Percentiles rank a stretch among this genome's conserved stretches.
These are phyloP conservation scores for Aphaenogaster floridana DNA, from an alignment of 1,140 invertebrate species.

Conservation along the genomic window DNA sequence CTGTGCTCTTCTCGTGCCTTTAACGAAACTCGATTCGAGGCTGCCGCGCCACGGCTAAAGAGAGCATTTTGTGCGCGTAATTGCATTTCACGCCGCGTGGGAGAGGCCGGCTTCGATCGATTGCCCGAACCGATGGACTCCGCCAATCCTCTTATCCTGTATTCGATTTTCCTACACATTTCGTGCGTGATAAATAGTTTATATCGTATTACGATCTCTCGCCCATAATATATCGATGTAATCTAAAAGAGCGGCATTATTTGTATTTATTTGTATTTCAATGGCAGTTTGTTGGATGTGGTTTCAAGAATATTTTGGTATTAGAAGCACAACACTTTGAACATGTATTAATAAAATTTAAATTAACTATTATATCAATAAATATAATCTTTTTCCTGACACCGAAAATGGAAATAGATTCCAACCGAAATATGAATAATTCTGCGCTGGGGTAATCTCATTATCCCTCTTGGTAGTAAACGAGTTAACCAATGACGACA, in stretches of 20 bases:
- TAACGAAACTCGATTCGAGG: slow-evolving; percentile 69
- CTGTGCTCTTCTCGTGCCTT: slow-evolving; percentile 66
- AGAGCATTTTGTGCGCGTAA: slow-evolving; percentile 71
- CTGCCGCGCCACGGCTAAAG: slow-evolving; percentile 47
- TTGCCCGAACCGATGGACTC: slow-evolving; percentile 49
- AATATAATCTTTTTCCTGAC: not conserved
- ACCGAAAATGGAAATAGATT: slow-evolving; percentile 22
- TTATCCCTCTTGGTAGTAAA: not conserved
- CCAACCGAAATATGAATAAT: slow-evolving; percentile 11
- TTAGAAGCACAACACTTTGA: not conserved
- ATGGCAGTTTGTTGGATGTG: not conserved
- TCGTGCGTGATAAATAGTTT: slow-evolving; percentile 42
- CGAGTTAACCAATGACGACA: slow-evolving; percentile 5
- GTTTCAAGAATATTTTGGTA: not conserved
- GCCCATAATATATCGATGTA: not conserved
- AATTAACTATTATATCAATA: slow-evolving; percentile 16
- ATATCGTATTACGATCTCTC: slow-evolving; percentile 8
- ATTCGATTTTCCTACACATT: slow-evolving; percentile 42
- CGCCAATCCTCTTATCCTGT: slow-evolving; percentile 45
- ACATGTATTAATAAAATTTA: not conserved
- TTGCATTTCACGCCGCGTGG: slow-evolving; percentile 59
- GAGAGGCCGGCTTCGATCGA: slow-evolving; percentile 60
- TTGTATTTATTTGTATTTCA: not conserved
- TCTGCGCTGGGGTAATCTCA: not conserved
- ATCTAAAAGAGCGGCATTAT: not conserved